These are phyloP conservation scores for Anolis sagrei DNA, from an alignment of 2,113 vertebrate genomes.

Conservation along the genomic window DNA sequence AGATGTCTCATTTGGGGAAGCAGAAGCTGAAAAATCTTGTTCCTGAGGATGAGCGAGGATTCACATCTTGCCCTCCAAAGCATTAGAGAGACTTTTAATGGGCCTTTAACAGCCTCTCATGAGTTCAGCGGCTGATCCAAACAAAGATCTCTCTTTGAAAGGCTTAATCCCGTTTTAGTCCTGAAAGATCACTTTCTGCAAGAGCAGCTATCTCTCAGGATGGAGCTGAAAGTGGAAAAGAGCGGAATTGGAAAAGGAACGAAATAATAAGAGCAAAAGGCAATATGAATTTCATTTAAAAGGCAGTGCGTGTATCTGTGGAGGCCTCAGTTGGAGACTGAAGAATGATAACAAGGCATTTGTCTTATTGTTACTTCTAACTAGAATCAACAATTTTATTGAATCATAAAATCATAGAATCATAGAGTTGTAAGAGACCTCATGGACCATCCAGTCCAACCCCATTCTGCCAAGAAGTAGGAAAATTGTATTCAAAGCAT, in stretches of 20 bases:
- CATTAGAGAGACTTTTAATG: conserved; percentile 74
- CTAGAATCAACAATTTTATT: too few species aligned
- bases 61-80: conserved; percentile 63
- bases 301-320: neutral
- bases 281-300: conserved; percentile 39
- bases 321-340: neutral
- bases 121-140: conserved; percentile 72
- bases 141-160: conserved; percentile 59
- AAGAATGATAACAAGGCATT: neutral
- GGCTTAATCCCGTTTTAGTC: conserved; percentile 64
- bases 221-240: conserved; percentile 10
- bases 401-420: too few species aligned
- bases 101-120: conserved; percentile 71
- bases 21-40: conserved; percentile 57
- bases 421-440: too few species aligned
- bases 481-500: too few species aligned
- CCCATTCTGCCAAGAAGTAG: too few species aligned
- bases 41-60: conserved; percentile 68
- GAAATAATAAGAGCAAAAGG: neutral
- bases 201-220: conserved; percentile 58
- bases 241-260: conserved; percentile 6
- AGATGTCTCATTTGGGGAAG: conserved; percentile 25
- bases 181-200: conserved; percentile 64
- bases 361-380: too few species aligned
- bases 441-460: too few species aligned